phyloP scores from a whole-genome alignment of 37 sponge, comb jelly and placozoan species.

The Ianthella basta region DNA sequence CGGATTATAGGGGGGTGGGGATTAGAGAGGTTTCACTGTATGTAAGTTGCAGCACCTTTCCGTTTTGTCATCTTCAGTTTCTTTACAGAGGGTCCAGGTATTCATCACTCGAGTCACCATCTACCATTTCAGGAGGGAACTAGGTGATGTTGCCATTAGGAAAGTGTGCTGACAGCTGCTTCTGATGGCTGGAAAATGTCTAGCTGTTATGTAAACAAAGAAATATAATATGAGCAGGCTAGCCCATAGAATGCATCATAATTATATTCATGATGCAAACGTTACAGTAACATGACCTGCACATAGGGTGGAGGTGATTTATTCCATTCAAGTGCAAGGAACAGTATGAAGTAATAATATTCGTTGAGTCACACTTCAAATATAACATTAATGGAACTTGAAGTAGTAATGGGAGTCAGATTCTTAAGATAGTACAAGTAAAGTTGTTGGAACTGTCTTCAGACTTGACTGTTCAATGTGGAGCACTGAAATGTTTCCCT shows the following conservation, averaged over 20 bases:
- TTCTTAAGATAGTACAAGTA: background rate
- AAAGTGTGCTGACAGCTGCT: background rate
- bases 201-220: too few relatives aligned
- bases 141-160: background rate
- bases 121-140: slow-evolving; percentile 3
- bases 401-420: background rate
- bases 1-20: too few relatives aligned
- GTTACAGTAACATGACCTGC: background rate
- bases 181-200: background rate
- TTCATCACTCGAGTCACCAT: background rate
- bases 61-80: background rate
- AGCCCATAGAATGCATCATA: background rate
- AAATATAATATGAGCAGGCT: background rate
- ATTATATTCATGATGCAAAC: slow-evolving; percentile 1
- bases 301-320: background rate
- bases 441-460: background rate
- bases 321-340: background rate
- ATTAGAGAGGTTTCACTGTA: too few relatives aligned
- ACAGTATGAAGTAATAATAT: background rate
- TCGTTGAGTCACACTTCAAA: slow-evolving; percentile 1
- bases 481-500: background rate
- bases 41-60: background rate
- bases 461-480: background rate
- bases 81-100: slow-evolving; percentile 2
- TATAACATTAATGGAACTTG: background rate